Evolutionary conservation across 2,113 vertebrate genomes (phyloP).

Genomic region (Danio rerio): DNA sequence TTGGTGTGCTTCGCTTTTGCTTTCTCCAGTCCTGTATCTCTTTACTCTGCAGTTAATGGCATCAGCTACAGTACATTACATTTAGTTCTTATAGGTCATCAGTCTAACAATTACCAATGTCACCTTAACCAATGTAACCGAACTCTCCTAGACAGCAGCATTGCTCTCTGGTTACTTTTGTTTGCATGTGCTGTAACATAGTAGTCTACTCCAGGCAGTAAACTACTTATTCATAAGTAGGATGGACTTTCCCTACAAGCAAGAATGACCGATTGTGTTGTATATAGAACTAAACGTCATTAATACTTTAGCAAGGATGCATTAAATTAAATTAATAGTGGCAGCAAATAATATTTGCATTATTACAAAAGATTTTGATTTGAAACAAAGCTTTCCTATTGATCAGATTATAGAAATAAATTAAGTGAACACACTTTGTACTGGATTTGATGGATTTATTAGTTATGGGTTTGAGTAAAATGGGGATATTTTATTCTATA

Average conservation of each 20-base stretch:
- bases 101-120: background rate
- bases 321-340: too few relatives aligned
- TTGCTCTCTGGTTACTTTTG: constrained; percentile 40
- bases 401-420: too few relatives aligned
- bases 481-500: too few relatives aligned
- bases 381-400: too few relatives aligned
- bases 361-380: too few relatives aligned
- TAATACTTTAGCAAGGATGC: too few relatives aligned
- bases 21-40: background rate
- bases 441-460: too few relatives aligned
- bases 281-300: too few relatives aligned
- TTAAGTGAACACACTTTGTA: too few relatives aligned
- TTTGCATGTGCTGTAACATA: background rate
- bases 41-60: background rate
- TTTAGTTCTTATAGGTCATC: background rate
- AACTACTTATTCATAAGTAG: background rate
- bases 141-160: constrained; percentile 18
- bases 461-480: too few relatives aligned
- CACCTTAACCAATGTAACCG: constrained; percentile 13
- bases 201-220: constrained; percentile 12
- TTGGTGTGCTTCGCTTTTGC: too few relatives aligned
- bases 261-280: background rate
- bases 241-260: background rate
- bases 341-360: too few relatives aligned
- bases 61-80: background rate